These are phyloP conservation scores for Drosophila austrosaltans DNA, from an alignment of 2,888 invertebrate species.

Conservation along the genomic window DNA sequence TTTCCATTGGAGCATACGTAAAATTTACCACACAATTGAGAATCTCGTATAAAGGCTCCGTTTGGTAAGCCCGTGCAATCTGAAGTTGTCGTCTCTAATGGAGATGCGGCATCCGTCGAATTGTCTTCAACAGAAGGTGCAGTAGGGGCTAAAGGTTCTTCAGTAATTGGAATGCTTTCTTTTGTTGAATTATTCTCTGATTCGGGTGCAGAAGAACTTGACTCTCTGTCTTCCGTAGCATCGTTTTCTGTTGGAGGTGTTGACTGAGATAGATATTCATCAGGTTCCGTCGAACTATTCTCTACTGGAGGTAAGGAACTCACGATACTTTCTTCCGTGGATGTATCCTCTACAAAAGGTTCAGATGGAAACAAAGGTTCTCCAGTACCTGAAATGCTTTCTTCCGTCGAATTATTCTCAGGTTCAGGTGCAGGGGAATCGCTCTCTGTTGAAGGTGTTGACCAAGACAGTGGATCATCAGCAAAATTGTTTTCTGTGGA, in stretches of 20 bases:
- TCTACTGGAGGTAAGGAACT: no score
- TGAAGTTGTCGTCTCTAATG: background rate
- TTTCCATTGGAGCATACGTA: slow-evolving; percentile 58
- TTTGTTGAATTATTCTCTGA: background rate
- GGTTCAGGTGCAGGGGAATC: background rate
- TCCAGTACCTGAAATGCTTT: background rate
- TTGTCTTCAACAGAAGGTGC: background rate
- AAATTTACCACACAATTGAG: slow-evolving; percentile 46
- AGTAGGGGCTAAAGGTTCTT: background rate
- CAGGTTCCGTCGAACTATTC: no score
- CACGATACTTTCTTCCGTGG: no score
- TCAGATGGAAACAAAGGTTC: background rate
- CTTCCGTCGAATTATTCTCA: no score
- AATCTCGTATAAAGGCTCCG: slow-evolving; percentile 52
- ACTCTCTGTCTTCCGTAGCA: no score
- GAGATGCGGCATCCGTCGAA: background rate
- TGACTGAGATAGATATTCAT: no score
- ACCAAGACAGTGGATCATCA: background rate
- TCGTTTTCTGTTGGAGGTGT: no score
- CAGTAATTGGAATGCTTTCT: background rate
- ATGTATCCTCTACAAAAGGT: background rate
- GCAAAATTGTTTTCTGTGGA: background rate
- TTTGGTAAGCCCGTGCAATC: slow-evolving; percentile 41
- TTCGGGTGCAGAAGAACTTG: no score
- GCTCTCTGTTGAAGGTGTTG: background rate